Percentiles rank a stretch among this genome's conserved stretches.
phyloP scores from a whole-genome alignment of 2,113 vertebrate species.

The Mastomys natalensis region DNA sequence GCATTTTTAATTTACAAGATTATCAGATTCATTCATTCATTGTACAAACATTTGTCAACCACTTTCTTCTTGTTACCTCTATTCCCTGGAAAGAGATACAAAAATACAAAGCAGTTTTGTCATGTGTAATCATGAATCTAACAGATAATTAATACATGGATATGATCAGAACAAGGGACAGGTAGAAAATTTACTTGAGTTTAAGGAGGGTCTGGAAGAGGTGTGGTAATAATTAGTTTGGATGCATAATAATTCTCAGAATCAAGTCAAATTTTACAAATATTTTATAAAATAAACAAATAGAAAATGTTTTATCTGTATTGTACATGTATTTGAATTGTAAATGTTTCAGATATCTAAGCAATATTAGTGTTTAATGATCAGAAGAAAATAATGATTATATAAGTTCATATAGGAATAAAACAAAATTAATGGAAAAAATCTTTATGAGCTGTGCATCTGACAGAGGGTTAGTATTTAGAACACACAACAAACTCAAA shows the following conservation, averaged over 20 bases:
- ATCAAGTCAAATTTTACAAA: conserved; percentile 13
- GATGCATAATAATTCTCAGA: not conserved
- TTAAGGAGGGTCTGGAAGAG: not conserved
- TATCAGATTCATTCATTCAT: conserved; percentile 32
- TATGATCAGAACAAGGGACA: not conserved
- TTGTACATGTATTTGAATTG: not conserved
- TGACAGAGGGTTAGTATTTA: not conserved
- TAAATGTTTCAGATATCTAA: not conserved
- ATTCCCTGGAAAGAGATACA: conserved; percentile 35
- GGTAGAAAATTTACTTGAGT: not conserved
- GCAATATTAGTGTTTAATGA: not conserved
- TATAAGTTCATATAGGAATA: not conserved
- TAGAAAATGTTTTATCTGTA: not conserved
- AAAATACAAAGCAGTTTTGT: not conserved
- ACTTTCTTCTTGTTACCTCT: not conserved
- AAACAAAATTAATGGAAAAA: not conserved
- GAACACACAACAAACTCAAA: not conserved
- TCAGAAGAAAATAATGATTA: not conserved
- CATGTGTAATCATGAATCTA: not conserved
- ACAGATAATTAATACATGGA: not conserved
- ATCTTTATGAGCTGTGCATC: not conserved
- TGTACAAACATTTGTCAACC: conserved; percentile 15
- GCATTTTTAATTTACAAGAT: conserved; percentile 40
- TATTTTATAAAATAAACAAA: not conserved
- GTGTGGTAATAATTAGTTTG: not conserved